These are phyloP conservation scores for Colinus virginianus DNA, from an alignment of 2,113 vertebrate genomes.

Conservation along the genomic window DNA sequence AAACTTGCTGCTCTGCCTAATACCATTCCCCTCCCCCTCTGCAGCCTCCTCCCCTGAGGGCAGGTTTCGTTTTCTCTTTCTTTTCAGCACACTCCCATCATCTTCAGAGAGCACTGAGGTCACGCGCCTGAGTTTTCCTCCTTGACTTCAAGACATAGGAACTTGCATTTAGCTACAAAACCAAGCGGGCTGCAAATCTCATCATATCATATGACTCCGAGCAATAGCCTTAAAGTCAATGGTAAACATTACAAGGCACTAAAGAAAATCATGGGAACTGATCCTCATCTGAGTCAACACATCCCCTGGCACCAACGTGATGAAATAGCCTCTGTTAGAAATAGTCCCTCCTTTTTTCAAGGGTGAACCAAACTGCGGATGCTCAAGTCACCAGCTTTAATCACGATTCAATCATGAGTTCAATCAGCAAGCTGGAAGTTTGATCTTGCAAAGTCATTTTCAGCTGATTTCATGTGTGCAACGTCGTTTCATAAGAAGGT, in stretches of 20 bases:
- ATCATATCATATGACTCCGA: not conserved
- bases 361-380: not conserved
- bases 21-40: not conserved
- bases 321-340: not conserved
- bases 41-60: not conserved
- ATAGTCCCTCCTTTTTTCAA: not conserved
- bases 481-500: conserved; percentile 39
- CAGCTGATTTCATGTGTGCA: not conserved
- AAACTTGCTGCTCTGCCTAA: not conserved
- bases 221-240: not conserved
- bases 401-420: not conserved
- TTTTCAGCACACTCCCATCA: not conserved
- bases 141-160: not conserved
- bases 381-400: not conserved
- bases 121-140: not conserved
- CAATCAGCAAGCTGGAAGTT: not conserved
- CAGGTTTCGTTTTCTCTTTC: not conserved
- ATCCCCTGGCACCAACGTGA: not conserved
- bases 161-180: not conserved
- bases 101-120: not conserved
- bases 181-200: not conserved
- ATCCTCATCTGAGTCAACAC: not conserved
- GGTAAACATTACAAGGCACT: not conserved
- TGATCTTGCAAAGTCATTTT: conserved; percentile 21
- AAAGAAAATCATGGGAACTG: not conserved